Evolutionary conservation across 1,140 invertebrate genomes (phyloP).

Genomic region (Arion vulgaris): DNA sequence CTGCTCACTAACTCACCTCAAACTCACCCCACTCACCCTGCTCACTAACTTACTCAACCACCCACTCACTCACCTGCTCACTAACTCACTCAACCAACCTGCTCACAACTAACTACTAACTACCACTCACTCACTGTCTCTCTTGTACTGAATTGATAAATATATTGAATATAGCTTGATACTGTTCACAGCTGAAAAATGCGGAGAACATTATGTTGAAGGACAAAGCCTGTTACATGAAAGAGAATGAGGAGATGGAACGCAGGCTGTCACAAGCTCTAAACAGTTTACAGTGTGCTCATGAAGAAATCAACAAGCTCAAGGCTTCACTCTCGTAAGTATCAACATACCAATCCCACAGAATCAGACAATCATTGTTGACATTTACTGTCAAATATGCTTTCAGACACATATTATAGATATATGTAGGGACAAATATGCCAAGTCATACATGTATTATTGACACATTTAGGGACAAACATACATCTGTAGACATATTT

Average conservation of each 20-base stretch:
- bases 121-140: neutral
- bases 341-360: neutral
- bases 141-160: neutral
- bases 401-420: too few relatives aligned
- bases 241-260: constrained; percentile 59
- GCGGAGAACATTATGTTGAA: constrained; percentile 60
- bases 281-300: constrained; percentile 19
- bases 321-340: constrained; percentile 25
- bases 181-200: constrained; percentile 51
- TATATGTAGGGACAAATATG: too few relatives aligned
- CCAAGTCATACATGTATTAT: too few relatives aligned
- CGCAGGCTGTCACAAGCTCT: constrained; percentile 31
- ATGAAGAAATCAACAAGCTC: constrained; percentile 29
- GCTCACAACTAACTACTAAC: too few relatives aligned
- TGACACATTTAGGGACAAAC: too few relatives aligned
- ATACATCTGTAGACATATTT: too few relatives aligned
- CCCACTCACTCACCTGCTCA: too few relatives aligned
- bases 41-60: too few relatives aligned
- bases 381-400: neutral
- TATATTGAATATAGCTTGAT: neutral
- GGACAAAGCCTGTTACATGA: constrained; percentile 56
- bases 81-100: too few relatives aligned
- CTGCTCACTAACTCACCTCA: too few relatives aligned
- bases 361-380: neutral
- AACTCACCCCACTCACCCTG: too few relatives aligned